Conservation (phyloP, 2,113 vertebrate genomes). For the Chaetodon trifascialis region DNA sequence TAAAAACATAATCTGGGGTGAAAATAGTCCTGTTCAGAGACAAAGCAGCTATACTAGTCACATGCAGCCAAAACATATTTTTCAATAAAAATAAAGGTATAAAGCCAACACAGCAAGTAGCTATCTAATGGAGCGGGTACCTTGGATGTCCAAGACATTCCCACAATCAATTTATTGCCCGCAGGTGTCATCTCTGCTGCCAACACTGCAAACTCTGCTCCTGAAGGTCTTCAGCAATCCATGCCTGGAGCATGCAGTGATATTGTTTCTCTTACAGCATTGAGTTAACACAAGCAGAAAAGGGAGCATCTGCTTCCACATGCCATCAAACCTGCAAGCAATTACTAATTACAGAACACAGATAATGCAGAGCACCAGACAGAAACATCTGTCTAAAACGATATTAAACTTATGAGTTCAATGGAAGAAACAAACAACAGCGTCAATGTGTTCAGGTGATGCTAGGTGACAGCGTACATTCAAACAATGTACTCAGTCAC, state of each 20-base stretch:
- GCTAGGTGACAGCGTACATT: neutral
- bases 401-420: neutral
- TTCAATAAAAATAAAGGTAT: neutral
- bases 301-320: neutral
- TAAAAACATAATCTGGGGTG: neutral
- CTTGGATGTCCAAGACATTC: slow-evolving; percentile 5
- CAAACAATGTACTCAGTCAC: neutral
- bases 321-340: slow-evolving; percentile 9
- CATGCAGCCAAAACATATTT: neutral
- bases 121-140: neutral
- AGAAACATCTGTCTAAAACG: slow-evolving; percentile 6
- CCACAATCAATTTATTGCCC: slow-evolving; percentile 13
- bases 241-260: neutral
- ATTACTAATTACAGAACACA: neutral
- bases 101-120: neutral
- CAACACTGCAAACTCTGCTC: neutral
- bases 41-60: neutral
- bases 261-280: neutral
- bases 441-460: neutral
- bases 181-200: neutral
- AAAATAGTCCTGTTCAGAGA: neutral
- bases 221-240: neutral
- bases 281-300: slow-evolving; percentile 9
- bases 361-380: neutral
- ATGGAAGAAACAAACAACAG: slow-evolving; percentile 6